Evolutionary conservation across 2,797 vertebrate species (phyloP), one percentile per base, ranked within the genome.

Genomic region (Buceros bicornis): DNA sequence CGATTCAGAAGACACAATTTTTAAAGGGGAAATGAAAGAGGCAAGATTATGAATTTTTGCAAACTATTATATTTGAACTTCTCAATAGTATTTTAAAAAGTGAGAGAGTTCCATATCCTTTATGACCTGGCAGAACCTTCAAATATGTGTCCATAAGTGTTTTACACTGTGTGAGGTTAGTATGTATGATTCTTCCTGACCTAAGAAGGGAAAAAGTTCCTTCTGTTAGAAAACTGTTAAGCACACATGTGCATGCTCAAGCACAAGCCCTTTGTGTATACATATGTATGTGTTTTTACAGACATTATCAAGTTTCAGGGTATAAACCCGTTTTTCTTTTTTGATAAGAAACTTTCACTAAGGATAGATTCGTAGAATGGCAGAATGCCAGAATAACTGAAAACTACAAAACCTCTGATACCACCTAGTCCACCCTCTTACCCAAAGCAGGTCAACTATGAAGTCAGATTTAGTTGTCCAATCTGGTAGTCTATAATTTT

Each of bases 221-320:
- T 76, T 62, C 4, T 48, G 16, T n/a, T 66, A 72, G 31, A 48
- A 65, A 71, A 11, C 11, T 54, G 26, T n/a, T 65, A 82, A 42
- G 11, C 7, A 18, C 6, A 25, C 2, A 11, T 10, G 3, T 33
- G 4, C 28, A 37, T 45, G 24, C 11, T 16, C 2, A 3, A 69
- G 9, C 15, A 64, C 5, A 37, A 62, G 6, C 2, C 21, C 9
- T 69, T 57, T 29, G 16, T 7, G 25, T 10, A 70, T 10, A 70
- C 4, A 16, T 26, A 33, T 5, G 40, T 33, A 47, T 11, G 2
- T 29, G 26, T 58, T 53, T 84, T 47, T 50, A 43, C 31, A 73
- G 61, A 50, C 7, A 40, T 17, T 9, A 45, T 65, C 8, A 50
- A 16, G 4, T 70, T 70, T 51, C 29, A 50, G 21, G 5, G 4